These are phyloP conservation scores for Rhineura floridana DNA, from an alignment of 2,113 vertebrate species.

Conservation along the genomic window DNA sequence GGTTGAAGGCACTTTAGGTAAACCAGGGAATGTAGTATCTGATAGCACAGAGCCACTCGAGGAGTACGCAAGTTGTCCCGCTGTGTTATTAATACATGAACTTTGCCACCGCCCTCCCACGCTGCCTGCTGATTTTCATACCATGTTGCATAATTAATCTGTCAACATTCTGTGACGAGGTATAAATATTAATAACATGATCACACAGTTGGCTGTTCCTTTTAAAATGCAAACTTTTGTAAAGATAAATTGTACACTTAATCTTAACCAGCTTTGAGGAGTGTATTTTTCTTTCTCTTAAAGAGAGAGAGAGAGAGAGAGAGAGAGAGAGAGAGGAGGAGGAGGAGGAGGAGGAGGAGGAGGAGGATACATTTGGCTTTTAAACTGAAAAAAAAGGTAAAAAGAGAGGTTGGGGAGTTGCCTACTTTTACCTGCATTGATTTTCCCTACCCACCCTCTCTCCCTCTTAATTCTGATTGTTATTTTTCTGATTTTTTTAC, in stretches of 20 bases:
- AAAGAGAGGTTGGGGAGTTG: neutral
- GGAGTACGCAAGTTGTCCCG: slow-evolving; percentile 47
- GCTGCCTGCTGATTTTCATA: slow-evolving; percentile 77
- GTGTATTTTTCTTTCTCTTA: slow-evolving; percentile 19
- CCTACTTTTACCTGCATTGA: slow-evolving; percentile 29
- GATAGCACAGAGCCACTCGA: neutral
- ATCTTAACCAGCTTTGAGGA: slow-evolving; percentile 72
- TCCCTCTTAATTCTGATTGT: neutral
- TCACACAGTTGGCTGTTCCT: slow-evolving; percentile 77
- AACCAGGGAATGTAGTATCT: neutral
- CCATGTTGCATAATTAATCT: slow-evolving; percentile 85
- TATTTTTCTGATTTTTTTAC: too few relatives aligned
- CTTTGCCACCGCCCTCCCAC: slow-evolving; percentile 71
- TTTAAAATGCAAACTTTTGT: slow-evolving; percentile 74
- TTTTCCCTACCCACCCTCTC: neutral
- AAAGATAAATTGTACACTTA: slow-evolving; percentile 76
- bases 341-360: too few relatives aligned
- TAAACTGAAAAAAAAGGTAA: slow-evolving; percentile 1
- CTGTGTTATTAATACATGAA: slow-evolving; percentile 75
- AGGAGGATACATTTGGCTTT: slow-evolving; percentile 35
- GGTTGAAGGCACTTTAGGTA: slow-evolving; percentile 4
- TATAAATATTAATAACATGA: slow-evolving; percentile 85
- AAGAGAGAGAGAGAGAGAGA: too few relatives aligned
- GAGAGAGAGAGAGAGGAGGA: too few relatives aligned
- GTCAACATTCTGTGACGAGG: slow-evolving; percentile 80